Conservation (phyloP, 2,113 vertebrate genomes). For the Hemicordylus capensis region DNA sequence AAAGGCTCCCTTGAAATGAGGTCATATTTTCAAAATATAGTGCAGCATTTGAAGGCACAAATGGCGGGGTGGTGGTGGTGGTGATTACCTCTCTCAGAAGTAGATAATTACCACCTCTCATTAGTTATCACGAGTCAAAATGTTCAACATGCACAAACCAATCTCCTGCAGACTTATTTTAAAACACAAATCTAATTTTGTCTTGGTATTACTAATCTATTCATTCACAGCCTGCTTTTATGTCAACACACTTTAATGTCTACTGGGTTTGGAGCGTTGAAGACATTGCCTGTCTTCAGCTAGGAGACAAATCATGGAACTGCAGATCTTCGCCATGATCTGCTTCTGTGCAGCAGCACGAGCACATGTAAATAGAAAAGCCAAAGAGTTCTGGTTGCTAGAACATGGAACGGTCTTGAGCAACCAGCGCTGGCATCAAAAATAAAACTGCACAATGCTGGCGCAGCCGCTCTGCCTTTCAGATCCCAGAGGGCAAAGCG, state of each 20-base stretch:
- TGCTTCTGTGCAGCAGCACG: background rate
- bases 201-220: background rate
- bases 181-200: background rate
- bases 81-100: constrained; percentile 3
- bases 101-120: background rate
- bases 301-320: background rate
- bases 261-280: background rate
- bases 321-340: background rate
- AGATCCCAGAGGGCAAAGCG: background rate
- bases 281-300: background rate
- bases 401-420: background rate
- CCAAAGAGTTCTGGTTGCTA: background rate
- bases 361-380: background rate
- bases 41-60: background rate
- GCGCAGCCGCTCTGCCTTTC: background rate
- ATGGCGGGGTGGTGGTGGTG: too few species aligned
- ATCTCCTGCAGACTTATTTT: background rate
- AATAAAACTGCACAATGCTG: background rate
- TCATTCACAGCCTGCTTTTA: too few species aligned
- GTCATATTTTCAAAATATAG: constrained; percentile 6
- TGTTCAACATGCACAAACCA: background rate
- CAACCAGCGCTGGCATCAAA: background rate
- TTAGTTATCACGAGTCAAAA: background rate
- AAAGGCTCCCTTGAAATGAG: background rate
- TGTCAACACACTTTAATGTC: background rate